Conservation (phyloP, 2,888 invertebrate species). For the Miltochrista miniata region DNA sequence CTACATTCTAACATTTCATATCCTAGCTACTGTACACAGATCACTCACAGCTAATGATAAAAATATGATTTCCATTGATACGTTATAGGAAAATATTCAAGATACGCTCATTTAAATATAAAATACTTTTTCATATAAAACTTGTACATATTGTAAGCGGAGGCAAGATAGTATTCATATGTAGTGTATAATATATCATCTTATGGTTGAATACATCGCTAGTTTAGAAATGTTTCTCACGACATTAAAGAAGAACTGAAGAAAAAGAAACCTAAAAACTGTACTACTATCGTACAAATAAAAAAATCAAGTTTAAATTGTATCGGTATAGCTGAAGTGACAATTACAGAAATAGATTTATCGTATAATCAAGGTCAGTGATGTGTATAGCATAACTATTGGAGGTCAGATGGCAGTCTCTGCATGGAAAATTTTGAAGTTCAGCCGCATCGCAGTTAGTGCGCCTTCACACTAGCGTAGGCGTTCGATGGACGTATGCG, state of each 20-base stretch:
- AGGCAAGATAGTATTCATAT: slow-evolving; percentile 43
- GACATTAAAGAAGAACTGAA: too few relatives aligned
- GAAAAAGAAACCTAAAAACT: too few relatives aligned
- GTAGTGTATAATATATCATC: slow-evolving; percentile 13
- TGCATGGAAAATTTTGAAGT: too few relatives aligned
- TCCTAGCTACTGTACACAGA: slow-evolving; percentile 65
- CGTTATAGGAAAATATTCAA: slow-evolving; percentile 56
- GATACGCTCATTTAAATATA: slow-evolving; percentile 49
- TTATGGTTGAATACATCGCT: background rate
- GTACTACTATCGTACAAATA: too few relatives aligned
- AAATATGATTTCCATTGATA: slow-evolving; percentile 75
- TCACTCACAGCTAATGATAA: slow-evolving; percentile 53
- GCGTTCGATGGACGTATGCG: too few relatives aligned
- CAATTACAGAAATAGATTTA: background rate
- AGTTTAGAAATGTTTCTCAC: too few relatives aligned
- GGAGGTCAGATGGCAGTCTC: too few relatives aligned
- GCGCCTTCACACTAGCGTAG: too few relatives aligned
- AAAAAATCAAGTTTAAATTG: too few relatives aligned
- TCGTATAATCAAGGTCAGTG: background rate
- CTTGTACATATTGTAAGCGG: slow-evolving; percentile 50
- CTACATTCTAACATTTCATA: slow-evolving; percentile 48
- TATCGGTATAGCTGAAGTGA: too few relatives aligned
- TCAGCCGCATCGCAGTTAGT: too few relatives aligned
- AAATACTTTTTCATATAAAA: slow-evolving; percentile 42
- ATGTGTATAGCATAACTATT: too few relatives aligned